Evolutionary conservation across 2,797 vertebrate species (phyloP).

Genomic region (Ctenosaura bakeri): DNA sequence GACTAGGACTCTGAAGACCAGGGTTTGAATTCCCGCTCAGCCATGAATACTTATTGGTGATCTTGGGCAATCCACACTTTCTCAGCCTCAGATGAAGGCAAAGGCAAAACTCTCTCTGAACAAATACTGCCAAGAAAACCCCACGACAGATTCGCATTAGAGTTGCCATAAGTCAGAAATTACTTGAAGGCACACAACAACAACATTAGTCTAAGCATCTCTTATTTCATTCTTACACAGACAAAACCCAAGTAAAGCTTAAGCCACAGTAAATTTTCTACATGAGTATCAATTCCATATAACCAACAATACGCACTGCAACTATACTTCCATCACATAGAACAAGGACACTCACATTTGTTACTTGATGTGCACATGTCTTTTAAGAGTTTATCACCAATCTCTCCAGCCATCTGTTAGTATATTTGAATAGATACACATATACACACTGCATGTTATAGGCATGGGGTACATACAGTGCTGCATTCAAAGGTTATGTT

Average conservation of each 20-base stretch:
- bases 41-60: no score
- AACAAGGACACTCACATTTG: not conserved
- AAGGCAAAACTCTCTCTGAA: no score
- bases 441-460: not conserved
- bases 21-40: no score
- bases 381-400: not conserved
- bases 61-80: no score
- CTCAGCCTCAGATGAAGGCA: no score
- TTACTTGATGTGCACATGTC: not conserved
- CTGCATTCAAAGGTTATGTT: not conserved
- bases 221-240: not conserved
- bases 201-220: no score
- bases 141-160: no score
- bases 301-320: not conserved
- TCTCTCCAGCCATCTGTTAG: not conserved
- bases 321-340: not conserved
- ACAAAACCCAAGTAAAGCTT: not conserved
- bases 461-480: not conserved
- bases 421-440: not conserved
- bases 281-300: no score
- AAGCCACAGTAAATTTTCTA: not conserved
- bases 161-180: no score
- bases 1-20: no score
- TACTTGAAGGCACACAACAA: no score
- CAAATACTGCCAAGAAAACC: no score